Percentiles rank a stretch among this genome's conserved stretches.
These are phyloP conservation scores for Philereme transversata DNA, from an alignment of 2,888 invertebrate species.

Conservation along the genomic window DNA sequence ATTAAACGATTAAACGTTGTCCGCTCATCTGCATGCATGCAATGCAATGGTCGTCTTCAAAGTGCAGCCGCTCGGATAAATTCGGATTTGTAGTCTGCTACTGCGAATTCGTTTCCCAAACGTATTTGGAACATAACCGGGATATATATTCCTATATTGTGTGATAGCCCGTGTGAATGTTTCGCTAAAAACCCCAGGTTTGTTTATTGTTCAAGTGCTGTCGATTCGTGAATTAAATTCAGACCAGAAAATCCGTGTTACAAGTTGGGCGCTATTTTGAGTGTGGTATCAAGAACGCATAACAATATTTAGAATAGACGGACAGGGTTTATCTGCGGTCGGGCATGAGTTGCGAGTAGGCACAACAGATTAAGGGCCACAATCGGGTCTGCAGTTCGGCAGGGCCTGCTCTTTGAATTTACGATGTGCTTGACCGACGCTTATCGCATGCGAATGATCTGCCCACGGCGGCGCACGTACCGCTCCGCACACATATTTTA, in stretches of 20 bases:
- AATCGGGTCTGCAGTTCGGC: conserved; percentile 82
- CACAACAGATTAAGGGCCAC: conserved; percentile 77
- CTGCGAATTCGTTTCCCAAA: conserved; percentile 48
- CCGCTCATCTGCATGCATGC: conserved; percentile 76
- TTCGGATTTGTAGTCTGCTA: conserved; percentile 59
- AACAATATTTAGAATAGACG: conserved; percentile 36
- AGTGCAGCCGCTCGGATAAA: conserved; percentile 71
- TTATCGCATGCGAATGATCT: conserved; percentile 84
- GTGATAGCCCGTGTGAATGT: conserved; percentile 21
- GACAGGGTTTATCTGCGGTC: conserved; percentile 36
- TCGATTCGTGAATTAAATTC: conserved; percentile 13
- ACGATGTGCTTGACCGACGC: conserved; percentile 83
- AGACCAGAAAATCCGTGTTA: conserved; percentile 16
- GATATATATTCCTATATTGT: conserved; percentile 20
- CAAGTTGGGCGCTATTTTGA: conserved; percentile 14
- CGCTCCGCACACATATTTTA: conserved; percentile 82
- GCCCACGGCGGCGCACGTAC: conserved; percentile 81
- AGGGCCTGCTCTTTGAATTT: conserved; percentile 81
- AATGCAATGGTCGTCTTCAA: conserved; percentile 66
- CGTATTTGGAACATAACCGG: conserved; percentile 42
- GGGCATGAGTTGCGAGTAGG: conserved; percentile 54
- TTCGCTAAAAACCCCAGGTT: conserved; percentile 20
- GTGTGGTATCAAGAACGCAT: conserved; percentile 27
- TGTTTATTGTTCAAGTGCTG: conserved; percentile 15
- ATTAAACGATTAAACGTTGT: conserved; percentile 77